phyloP scores from a whole-genome alignment of 2,888 invertebrate genomes.

The Andricus curvator region DNA sequence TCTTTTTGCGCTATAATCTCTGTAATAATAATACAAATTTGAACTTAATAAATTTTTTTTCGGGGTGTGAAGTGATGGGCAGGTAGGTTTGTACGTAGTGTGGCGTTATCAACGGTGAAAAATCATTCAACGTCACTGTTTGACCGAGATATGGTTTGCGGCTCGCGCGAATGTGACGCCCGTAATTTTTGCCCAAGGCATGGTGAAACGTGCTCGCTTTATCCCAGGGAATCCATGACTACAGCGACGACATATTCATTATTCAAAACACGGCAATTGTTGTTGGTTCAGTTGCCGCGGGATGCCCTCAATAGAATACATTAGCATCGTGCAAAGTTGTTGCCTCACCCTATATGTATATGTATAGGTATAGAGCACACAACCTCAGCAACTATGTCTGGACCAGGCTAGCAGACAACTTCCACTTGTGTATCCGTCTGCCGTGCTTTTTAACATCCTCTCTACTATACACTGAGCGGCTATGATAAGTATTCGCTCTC shows the following conservation, averaged over 20 bases:
- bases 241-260: constrained; percentile 51
- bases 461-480: constrained; percentile 31
- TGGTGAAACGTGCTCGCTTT: constrained; percentile 12
- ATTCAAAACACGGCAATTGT: constrained; percentile 54
- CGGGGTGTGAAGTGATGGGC: background rate
- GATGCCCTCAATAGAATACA: constrained; percentile 58
- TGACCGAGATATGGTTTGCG: constrained; percentile 12
- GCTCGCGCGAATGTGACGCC: constrained; percentile 23
- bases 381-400: constrained; percentile 42
- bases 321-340: constrained; percentile 56
- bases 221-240: constrained; percentile 27
- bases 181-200: constrained; percentile 33
- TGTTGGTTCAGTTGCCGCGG: constrained; percentile 55
- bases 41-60: background rate
- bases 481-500: constrained; percentile 51
- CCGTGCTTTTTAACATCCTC: constrained; percentile 48
- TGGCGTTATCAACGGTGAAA: constrained; percentile 6
- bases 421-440: constrained; percentile 46
- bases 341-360: constrained; percentile 48
- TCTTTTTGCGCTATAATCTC: too few relatives aligned
- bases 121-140: constrained; percentile 9
- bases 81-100: background rate
- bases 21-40: too few relatives aligned
- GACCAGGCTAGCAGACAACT: constrained; percentile 53
- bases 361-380: constrained; percentile 46